Evolutionary conservation across 2,888 invertebrate species (phyloP).

Genomic region (Sphaerophoria taeniata): DNA sequence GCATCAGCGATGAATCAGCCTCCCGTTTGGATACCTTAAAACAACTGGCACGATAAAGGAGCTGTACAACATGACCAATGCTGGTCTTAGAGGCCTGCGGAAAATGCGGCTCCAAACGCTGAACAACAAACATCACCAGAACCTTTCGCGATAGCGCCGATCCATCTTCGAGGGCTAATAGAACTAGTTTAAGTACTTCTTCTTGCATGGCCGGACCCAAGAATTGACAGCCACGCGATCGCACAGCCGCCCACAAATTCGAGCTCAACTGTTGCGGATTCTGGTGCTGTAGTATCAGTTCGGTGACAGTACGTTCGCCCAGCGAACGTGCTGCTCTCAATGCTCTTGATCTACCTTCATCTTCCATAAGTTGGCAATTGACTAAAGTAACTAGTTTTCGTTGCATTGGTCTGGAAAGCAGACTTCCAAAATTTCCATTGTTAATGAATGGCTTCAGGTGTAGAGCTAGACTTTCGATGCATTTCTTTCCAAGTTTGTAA

Average conservation of each 20-base stretch:
- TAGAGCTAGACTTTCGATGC: constrained; percentile 93
- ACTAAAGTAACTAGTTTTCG: constrained; percentile 95
- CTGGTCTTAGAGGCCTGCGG: constrained; percentile 99
- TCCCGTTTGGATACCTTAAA: constrained; percentile 99
- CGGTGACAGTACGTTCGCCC: constrained; percentile 96
- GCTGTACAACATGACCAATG: constrained; percentile 99
- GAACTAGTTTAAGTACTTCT: constrained; percentile 96
- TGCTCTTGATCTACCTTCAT: constrained; percentile 92
- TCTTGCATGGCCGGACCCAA: constrained; percentile 99
- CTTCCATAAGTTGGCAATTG: constrained; percentile 95
- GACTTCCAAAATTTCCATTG: constrained; percentile 81
- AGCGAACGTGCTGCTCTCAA: constrained; percentile 94
- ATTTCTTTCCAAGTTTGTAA: constrained; percentile 88
- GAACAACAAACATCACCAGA: constrained; percentile 99
- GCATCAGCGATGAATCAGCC: constrained; percentile 98
- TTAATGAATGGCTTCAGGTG: constrained; percentile 92
- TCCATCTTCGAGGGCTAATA: constrained; percentile 97
- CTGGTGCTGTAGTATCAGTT: constrained; percentile 96
- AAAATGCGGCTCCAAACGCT: constrained; percentile 96
- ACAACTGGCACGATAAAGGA: constrained; percentile 98
- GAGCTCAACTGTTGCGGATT: constrained; percentile 96
- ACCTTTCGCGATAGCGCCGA: constrained; percentile 96
- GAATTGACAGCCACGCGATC: constrained; percentile 98
- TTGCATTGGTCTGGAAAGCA: constrained; percentile 96
- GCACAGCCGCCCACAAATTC: constrained; percentile 98